Base-by-base conservation (phyloP, 2,888 invertebrate species). In the Lasioglossum morio region DNA sequence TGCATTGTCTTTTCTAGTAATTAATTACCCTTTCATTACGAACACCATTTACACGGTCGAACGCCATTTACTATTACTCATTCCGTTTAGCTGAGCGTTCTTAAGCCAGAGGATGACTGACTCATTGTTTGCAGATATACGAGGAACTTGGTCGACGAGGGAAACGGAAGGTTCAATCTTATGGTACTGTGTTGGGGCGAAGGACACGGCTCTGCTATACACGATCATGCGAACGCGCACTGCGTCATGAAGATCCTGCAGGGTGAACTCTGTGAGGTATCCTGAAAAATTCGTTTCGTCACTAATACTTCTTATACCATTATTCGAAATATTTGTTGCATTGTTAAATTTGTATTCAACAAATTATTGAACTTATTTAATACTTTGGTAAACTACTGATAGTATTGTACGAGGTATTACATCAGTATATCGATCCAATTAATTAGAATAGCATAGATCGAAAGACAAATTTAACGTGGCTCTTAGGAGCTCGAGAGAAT, bases 131-230 rank as follows among this genome's bases (percentile, higher is more conserved):
- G 83, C 92, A 98, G 98, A 94, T 99, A 99, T 94, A 99, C 99
- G 0, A 96, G 99, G 53, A 99, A 99, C 95, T 96, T 99, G 91
- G 98, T 99, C 0, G 99, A 99, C 93, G 97, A 97, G 84, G 99
- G 99, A 7, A 99, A 99, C 94, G 99, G 99, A 0, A 98, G 98
- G 94, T 99, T 99, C 95, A 99, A 99, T 95, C 96, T 99, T 89
- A 99, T 99, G 97, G 96, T 99, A 46, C 95, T 99, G n/a, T 99
- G 99, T 95, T 99, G 99, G 99, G 98, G 99, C 34, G 98, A 99
- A 94, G 98, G 98, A 0, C 98, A 99, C 89, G 98, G 98, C 0
- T 98, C 99, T 0, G 97, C 98, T 16, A 99, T 99, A 90, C 99
- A 99, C 95, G 99, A 99, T 95, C 99, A 99, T 94, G 97, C 99